phyloP scores from a whole-genome alignment of 2,113 vertebrate genomes.

The Tragelaphus scriptus region DNA sequence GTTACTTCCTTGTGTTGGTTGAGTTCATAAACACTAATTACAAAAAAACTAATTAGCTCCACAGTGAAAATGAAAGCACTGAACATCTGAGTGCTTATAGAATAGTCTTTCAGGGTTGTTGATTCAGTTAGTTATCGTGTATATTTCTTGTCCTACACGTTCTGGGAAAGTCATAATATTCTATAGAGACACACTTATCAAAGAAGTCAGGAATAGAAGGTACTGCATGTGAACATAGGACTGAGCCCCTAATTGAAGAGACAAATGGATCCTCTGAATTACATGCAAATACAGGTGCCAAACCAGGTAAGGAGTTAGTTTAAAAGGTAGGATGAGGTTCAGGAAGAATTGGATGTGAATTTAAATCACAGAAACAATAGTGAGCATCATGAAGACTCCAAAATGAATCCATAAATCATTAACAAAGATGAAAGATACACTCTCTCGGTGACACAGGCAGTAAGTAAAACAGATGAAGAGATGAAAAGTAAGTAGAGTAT shows the following conservation, averaged over 20 bases:
- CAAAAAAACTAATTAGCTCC: constrained; percentile 8
- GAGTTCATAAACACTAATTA: constrained; percentile 47
- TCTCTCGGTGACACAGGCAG: neutral
- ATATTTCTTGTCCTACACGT: neutral
- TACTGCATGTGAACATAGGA: neutral
- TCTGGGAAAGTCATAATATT: neutral
- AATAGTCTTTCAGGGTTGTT: constrained; percentile 4
- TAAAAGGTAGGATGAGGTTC: neutral
- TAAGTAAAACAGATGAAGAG: neutral
- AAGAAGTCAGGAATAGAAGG: neutral
- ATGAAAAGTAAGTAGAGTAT: neutral
- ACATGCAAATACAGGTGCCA: neutral
- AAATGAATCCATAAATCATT: neutral
- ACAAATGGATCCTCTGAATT: neutral
- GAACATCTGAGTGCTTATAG: neutral
- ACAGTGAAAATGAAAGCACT: constrained; percentile 12
- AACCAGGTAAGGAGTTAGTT: neutral
- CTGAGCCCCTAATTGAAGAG: neutral
- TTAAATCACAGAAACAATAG: neutral
- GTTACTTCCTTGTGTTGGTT: constrained; percentile 8
- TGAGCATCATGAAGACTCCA: neutral
- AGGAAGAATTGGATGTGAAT: neutral
- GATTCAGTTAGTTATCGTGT: constrained; percentile 19
- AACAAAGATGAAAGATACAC: neutral
- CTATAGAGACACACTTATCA: neutral